phyloP scores from a whole-genome alignment of 92 coral and sea anemone species.

The Phenganax marumi region DNA sequence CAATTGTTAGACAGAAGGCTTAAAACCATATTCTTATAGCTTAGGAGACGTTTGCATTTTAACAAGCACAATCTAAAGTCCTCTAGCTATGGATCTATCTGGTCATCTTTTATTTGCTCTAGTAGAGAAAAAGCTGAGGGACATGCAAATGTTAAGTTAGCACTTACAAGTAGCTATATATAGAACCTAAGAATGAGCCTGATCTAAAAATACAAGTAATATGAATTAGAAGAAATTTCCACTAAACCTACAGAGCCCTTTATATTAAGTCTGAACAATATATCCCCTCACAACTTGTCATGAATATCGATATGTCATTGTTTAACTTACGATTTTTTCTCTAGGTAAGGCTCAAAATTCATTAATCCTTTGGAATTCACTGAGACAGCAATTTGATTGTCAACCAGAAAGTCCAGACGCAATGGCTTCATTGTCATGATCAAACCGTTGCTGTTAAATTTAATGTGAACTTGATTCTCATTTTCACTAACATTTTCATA shows the following conservation, averaged over 20 bases:
- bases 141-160: slow-evolving; percentile 25
- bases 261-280: not conserved
- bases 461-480: slow-evolving; percentile 72
- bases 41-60: no score
- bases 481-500: slow-evolving; percentile 78
- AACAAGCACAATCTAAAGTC: no score
- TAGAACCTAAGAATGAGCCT: slow-evolving; percentile 38
- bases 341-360: slow-evolving; percentile 96
- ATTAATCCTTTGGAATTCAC: slow-evolving; percentile 91
- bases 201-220: slow-evolving; percentile 44
- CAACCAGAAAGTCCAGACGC: slow-evolving; percentile 87
- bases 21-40: not conserved
- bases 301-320: not conserved
- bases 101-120: not conserved
- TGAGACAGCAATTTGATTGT: slow-evolving; percentile 86
- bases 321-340: slow-evolving; percentile 51
- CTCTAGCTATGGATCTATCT: not conserved
- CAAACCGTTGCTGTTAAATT: slow-evolving; percentile 75
- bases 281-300: not conserved
- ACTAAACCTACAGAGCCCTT: not conserved
- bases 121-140: not conserved
- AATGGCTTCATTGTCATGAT: slow-evolving; percentile 80
- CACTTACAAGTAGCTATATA: slow-evolving; percentile 47
- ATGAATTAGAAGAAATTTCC: slow-evolving; percentile 7
- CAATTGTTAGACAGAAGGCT: not conserved